Base-by-base conservation (phyloP, 2,797 vertebrate species). In the Malacoctenus gilli region DNA sequence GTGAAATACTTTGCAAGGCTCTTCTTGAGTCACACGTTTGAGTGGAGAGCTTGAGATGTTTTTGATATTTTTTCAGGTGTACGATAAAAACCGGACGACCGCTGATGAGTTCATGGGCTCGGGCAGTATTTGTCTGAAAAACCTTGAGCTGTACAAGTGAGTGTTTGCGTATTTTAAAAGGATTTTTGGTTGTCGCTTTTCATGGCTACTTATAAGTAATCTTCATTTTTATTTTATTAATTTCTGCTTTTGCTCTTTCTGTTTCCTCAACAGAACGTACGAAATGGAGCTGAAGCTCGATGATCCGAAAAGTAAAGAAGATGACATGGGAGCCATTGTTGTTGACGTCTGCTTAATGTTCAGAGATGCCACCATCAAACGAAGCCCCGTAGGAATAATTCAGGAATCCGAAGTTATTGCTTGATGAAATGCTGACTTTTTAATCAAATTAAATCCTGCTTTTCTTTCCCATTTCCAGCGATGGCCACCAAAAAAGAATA, bases 91-190 rank as follows among this genome's bases (percentile, higher is more conserved):
- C 49, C 89, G 95, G 56, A 95, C 96, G 56, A 95, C 96, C 0
- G 88, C 88, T 2, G 95, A 95, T 40, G 95, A 97, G 65, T 98
- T 97, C 83, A 98, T 99, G 96, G 96, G 97, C 4, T 94, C 95
- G 1, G 85, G 92, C 8, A 71, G 55, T 19, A 80, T 98, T 52
- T 5, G 37, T 0, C 77, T 98, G 34, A 74, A 75, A 39, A 87
- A 93, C 37, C 91, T 98, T 48, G 93, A 95, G 19, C 75, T 98
- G 47, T 94, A 96, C 86, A 97, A 92, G 96, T 98, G 22, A 82
- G 77, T 46, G 40, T 20, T 42, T 42, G 10, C 4, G 1, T 20
- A 53, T 71, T 32, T 22, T 42, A 3, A 21, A 49, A 42, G n/a
- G 0, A n/a, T 38, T 18, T 28, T 28, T 6, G 25, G 25, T 6